These are phyloP conservation scores for Pseudorectes ferrugineus DNA, from an alignment of 2,113 vertebrate species.

Conservation along the genomic window DNA sequence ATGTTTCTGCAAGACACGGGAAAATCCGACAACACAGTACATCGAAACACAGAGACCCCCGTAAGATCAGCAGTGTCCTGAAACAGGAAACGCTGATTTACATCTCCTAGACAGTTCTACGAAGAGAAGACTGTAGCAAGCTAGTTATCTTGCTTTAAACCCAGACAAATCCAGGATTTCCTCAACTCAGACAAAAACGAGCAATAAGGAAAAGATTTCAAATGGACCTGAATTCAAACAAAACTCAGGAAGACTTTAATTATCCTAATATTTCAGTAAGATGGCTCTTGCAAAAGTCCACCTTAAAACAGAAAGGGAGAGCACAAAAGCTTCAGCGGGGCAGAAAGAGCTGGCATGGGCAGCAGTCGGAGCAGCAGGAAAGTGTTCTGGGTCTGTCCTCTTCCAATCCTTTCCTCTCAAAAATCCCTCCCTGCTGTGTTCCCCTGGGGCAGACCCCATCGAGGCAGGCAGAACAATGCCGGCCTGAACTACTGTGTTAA, in stretches of 20 bases:
- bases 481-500: background rate
- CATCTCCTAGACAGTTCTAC: background rate
- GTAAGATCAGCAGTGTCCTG: background rate
- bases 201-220: background rate
- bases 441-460: background rate
- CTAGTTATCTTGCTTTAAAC: background rate
- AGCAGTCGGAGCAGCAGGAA: background rate
- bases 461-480: background rate
- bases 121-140: background rate
- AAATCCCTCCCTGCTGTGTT: background rate
- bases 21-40: background rate
- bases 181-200: background rate
- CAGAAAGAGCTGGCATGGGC: background rate
- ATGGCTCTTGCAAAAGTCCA: background rate
- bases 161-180: background rate
- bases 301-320: background rate
- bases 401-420: background rate
- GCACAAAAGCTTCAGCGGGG: background rate
- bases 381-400: background rate
- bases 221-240: background rate
- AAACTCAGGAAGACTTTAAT: background rate
- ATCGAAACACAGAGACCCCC: rapidly evolving
- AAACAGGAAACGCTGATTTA: background rate
- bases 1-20: background rate
- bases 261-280: background rate